Evolutionary conservation across 2,888 invertebrate genomes (phyloP).

Genomic region (Rotaria magnacalcarata): DNA sequence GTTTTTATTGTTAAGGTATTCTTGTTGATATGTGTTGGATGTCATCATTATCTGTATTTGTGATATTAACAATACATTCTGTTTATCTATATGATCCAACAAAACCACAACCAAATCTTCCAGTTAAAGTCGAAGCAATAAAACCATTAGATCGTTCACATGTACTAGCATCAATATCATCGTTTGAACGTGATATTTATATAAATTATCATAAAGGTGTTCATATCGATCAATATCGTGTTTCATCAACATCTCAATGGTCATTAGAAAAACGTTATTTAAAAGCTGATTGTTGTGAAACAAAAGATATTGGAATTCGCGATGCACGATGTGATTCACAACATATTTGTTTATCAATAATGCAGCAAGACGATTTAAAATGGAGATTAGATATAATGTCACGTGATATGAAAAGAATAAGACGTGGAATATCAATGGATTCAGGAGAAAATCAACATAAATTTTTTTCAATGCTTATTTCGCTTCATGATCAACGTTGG

Average conservation of each 20-base stretch:
- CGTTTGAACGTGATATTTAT: not conserved
- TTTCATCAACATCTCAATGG: not conserved
- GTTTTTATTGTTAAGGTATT: not conserved
- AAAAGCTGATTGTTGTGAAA: not conserved
- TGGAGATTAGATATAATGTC: constrained; percentile 27
- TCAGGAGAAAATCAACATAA: constrained; percentile 24
- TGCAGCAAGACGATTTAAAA: constrained; percentile 9
- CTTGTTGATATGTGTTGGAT: constrained; percentile 9
- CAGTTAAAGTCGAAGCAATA: not conserved
- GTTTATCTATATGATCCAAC: constrained; percentile 16
- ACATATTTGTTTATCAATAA: constrained; percentile 22
- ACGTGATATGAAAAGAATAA: not conserved
- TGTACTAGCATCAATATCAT: not conserved
- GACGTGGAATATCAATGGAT: not conserved
- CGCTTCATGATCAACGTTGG: not conserved
- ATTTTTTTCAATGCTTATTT: constrained; percentile 10
- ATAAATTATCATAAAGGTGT: constrained; percentile 35
- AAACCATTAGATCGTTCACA: not conserved
- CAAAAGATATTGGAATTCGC: constrained; percentile 24
- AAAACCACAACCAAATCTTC: not conserved
- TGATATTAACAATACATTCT: not conserved
- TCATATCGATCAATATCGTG: not conserved
- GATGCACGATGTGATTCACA: not conserved
- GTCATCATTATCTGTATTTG: not conserved
- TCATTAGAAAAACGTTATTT: not conserved